These are phyloP conservation scores for Ophioderma brevispina DNA, from an alignment of 35 echinoderm and acorn worm species.

Conservation along the genomic window DNA sequence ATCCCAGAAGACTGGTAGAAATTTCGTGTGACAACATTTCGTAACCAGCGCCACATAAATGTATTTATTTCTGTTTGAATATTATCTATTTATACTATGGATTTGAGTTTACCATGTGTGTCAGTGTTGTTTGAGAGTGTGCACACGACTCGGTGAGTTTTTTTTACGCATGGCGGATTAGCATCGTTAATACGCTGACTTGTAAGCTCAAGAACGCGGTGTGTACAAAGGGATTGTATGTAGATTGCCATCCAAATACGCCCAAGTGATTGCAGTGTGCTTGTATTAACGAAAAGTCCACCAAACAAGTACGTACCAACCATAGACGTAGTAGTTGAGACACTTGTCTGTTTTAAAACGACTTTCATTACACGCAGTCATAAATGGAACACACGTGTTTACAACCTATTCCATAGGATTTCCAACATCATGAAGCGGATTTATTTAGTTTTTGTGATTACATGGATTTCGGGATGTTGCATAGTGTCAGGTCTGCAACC, in stretches of 20 bases:
- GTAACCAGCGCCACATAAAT: neutral
- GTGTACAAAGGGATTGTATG: constrained; percentile 9
- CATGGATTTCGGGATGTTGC: neutral
- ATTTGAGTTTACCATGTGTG: neutral
- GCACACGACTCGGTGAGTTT: neutral
- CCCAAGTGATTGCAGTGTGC: constrained; percentile 6
- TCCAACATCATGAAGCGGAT: neutral
- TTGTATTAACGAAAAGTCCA: neutral
- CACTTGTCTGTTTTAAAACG: neutral
- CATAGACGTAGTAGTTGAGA: neutral
- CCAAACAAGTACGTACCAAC: neutral
- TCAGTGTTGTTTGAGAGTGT: neutral
- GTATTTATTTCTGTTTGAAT: neutral
- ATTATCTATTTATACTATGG: neutral
- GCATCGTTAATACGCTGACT: constrained; percentile 32
- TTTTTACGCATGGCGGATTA: constrained; percentile 40
- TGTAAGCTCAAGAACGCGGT: constrained; percentile 2
- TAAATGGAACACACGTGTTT: neutral
- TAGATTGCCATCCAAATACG: neutral
- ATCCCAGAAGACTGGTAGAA: neutral
- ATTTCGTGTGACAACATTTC: neutral
- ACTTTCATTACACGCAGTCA: neutral
- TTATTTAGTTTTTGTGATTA: neutral
- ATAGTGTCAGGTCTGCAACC: too few species aligned
- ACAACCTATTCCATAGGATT: neutral